Base-by-base conservation (phyloP, 2,797 vertebrate genomes). In the Rachycentron canadum region DNA sequence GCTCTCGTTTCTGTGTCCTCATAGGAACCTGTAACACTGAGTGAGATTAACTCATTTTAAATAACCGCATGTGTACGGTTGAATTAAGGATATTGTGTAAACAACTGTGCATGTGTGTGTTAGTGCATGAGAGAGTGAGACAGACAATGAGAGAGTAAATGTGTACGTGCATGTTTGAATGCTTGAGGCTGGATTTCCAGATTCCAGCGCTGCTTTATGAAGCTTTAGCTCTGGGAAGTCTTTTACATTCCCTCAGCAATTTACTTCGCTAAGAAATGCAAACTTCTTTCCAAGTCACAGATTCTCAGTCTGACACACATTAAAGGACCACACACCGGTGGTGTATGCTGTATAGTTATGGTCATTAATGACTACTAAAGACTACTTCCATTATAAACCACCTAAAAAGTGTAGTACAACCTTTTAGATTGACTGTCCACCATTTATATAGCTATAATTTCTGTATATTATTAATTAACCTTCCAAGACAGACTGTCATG, bases 181-280 rank as follows among this genome's bases (percentile, higher is more conserved):
- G 88, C 86, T 83, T 45, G 40, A 65, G 80, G 83, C 71, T 86
- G 82, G 86, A 87, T 91, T 91, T 90, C 32, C 83, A 89, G 75
- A 87, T 89, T 88, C 86, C 83, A 81, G 72, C 4, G 60, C 72
- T 69, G 73, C 81, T 85, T 88, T 90, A 53, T 69, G 43, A 80
- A 89, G 82, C 74, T 84, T 89, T 88, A 86, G 71, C 58, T 81
- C 63, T 53, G 72, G 23, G 65, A 66, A 79, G 52, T 67, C 63
- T 56, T 74, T 78, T 11, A 74, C 76, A 65, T 82, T 63, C 81
- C 84, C 61, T 74, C 38, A 66, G 7, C 72, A 83, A 69, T 43
- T 53, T 72, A 34, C 61, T 30, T 10, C 13, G 61, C 19, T 28
- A 9, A 69, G 47, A 60, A 52, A 67, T 38, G 14, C 8, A 30